These are phyloP conservation scores for Hexactinellida sp. DNA, from an alignment of 37 sponge, comb jelly and placozoan genomes.

Conservation along the genomic window DNA sequence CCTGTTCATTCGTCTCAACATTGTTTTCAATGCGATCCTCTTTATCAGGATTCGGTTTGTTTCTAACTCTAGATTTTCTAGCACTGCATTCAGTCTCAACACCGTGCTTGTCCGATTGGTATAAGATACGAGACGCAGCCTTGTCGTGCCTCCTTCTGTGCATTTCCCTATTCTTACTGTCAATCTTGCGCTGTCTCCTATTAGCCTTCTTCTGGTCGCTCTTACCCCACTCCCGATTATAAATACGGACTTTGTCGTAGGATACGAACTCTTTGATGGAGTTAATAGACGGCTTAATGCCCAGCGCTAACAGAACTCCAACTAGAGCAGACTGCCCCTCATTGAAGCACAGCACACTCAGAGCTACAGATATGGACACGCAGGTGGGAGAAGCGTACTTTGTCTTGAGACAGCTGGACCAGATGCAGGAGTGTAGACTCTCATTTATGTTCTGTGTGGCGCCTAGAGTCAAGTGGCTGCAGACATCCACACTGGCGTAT, in stretches of 20 bases:
- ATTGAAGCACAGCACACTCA: background rate
- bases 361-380: background rate
- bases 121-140: background rate
- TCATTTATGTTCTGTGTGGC: background rate
- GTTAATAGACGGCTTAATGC: background rate
- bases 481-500: background rate
- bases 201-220: background rate
- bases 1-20: too few species aligned
- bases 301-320: background rate
- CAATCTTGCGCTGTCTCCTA: background rate
- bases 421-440: background rate
- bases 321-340: background rate
- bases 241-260: background rate
- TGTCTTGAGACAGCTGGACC: background rate
- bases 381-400: background rate
- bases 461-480: background rate
- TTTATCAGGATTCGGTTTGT: too few species aligned
- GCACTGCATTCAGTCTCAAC: background rate
- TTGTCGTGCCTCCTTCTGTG: background rate
- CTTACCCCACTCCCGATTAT: background rate
- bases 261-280: background rate
- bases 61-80: too few species aligned
- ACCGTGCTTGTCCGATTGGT: background rate
- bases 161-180: background rate
- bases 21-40: too few species aligned